Evolutionary conservation across 1,140 invertebrate species (phyloP), one percentile per base, ranked within the genome.

Genomic region (Steinernema khuongi): DNA sequence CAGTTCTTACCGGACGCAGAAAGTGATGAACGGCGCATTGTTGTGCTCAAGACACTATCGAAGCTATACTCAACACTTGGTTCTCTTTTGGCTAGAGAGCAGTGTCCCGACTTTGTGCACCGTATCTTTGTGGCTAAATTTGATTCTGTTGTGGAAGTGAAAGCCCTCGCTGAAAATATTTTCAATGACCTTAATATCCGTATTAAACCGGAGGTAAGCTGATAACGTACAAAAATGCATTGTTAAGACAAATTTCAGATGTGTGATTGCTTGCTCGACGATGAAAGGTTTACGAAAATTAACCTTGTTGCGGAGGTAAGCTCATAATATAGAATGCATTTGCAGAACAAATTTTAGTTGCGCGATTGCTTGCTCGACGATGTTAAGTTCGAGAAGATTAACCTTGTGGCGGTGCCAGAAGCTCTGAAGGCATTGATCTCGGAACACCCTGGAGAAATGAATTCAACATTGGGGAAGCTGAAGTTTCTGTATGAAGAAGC

Each of bases 401-500:
- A 60, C 19, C 22, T 14, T 60, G 4, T 2, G 14, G 7, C 50
- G 73, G 70, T 88, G 90, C 80, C 85, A 85, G 1, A 85, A 87
- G 2, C 79, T 89, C 19, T 87, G 90, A 32, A 87, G 26, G 50
- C 19, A n/a, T 17, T 60, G 4, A n/a, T 60, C 4, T 4, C 11
- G 2, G 50, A 7, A 4, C 26, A 60, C 26, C 50, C 50, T 14
- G 50, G 26, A 14, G 26, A 60, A 26, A 60, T 60, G 50, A 60
- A 89, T 66, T 74, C 70, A 1, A 89, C 90, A 66, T 83, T 94
- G 33, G 86, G 90, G 31, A 86, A 87, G 70, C 85, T 96, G 26
- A 87, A 93, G 26, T 83, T 89, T 22, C 87, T 92, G 19, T 97
- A 97, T 84, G 87, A 90, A 31, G 90, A 93, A 28, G 92, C 92